Base-by-base conservation (phyloP, 2,113 vertebrate genomes). In the Gymnocephalus cernua region DNA sequence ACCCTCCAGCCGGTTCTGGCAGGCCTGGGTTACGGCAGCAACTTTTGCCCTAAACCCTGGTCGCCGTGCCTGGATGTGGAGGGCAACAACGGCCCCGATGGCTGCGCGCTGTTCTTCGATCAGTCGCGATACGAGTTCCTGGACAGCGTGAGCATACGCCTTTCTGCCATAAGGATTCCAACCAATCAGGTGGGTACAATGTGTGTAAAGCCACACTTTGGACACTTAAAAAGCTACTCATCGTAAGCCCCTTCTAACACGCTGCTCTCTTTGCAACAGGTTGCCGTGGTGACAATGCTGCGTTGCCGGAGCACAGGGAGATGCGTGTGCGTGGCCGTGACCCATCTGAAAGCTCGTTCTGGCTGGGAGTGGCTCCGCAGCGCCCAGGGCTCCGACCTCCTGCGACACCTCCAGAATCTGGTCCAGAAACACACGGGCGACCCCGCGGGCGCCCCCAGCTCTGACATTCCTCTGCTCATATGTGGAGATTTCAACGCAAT, bases 401-500 rank as follows among this genome's bases (percentile, higher is more conserved):
- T 99, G 18, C 95, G 94, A 75, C 96, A 97, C 64, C 94, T 99
- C 35, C 94, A 96, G 79, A 92, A 4, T 18, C 94, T 98, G 74
- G 95, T 97, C 4, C 83, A 90, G 74, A 92, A 95, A 41, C 81
- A 81, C 2, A 1, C 18, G 5, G 7, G 25, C 16, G 19, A 25
- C 3, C 54, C 53, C 11, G 12, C n/a, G 0, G 67, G 7, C 1
- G 75, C 50, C 15, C 41, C 71, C 1, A 1, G 4, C n/a, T 6
- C 67, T 0, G 44, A 69, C 68, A 50, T 85, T 25, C 97, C 98
- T 1, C 87, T 99, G 44, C 94, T 99, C 0, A 57, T 99, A 12
- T 99, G 98, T 0, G 98, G 98, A 0, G 98, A 99, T 84, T 99
- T 99, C 89, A 99, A 99, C 0, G 98, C 98, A 0, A 93, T 97